Base-by-base conservation (phyloP, 2,888 invertebrate species). In the Schizotus pectinicornis region DNA sequence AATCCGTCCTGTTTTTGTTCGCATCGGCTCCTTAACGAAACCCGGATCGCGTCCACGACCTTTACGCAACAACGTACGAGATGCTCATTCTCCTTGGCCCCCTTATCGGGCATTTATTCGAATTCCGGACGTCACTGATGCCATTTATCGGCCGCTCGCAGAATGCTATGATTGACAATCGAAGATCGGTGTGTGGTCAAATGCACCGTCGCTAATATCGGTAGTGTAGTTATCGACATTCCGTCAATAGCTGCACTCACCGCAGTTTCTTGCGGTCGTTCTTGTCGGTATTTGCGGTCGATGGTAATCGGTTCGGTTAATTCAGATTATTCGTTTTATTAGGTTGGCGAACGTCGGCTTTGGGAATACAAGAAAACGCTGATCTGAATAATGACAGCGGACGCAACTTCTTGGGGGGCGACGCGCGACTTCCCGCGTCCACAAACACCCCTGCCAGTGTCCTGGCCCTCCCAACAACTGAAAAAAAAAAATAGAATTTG, bases 271-370 rank as follows among this genome's bases (percentile, higher is more conserved):
- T 73, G 64, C 71, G 62, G 70, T 71, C 67, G 69, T 68, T 69
- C 73, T 70, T 67, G 63, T 59, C 54, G 63, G 66, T 69, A 67
- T 68, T 69, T 70, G 70, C 70, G 70, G 74, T 74, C 72, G 72
- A 74, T 73, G 74, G 73, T 74, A 74, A 75, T 75, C 74, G 75
- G 70, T 74, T 74, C 73, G 71, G 73, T 72, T 75, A 71, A 74
- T 74, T 74, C 70, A 60, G 70, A 67, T 69, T 71, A 73, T 74
- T 74, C 72, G 65, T 64, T 68, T 62, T 61, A 64, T 60, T 64
- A 56, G 53, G 53, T 52, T 54, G 36, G 11, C 3, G 35, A 12
- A n/a, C 8, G 7, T 8, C 11, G 39, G 39, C 39, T 9, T 11
- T 11, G 35, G 22, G 51, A 52, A 36, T 11, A 36, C 12, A 39